Base-by-base conservation (phyloP, 2,113 vertebrate species). In the Elephas maximus region DNA sequence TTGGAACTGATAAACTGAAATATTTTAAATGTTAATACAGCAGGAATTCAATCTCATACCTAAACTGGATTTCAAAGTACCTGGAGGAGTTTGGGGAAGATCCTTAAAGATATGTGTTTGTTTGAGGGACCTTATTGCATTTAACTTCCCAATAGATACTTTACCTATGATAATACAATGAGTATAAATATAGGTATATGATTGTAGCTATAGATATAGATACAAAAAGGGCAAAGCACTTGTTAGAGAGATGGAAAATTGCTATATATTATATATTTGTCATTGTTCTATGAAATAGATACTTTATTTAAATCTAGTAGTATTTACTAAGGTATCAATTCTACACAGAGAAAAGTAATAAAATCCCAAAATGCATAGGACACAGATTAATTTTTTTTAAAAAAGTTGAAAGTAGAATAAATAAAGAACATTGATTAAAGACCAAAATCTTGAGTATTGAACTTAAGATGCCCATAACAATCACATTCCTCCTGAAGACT, bases 1-100 rank as follows among this genome's bases (percentile, higher is more conserved):
- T 74, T 90, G n/a, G 53, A 87, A 90, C 3, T n/a, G 7, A 79
- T 28, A n/a, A 76, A 89, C 15, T 94, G 44, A 92, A 82, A 51
- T 73, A 92, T 78, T 65, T 94, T 45, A 78, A 83, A 90, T 1
- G 83, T 81, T 28, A 81, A 48, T 91, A 33, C 3, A 73, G 1
- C 7, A 69, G 24, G 12, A 77, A 90, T 71, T 17, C 8, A 90
- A 44, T 77, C 21, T 71, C 44, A 76, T 57, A 10, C 14, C 11
- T 41, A 76, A 74, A 33, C 21, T 51, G 67, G 57, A 21, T 90
- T 84, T 76, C 48, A 69, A 92, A 86, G 67, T 76, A 60, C 60
- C 2, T 86, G 45, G 18, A 84, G 14, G 8, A 48, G 18, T 91
- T 80, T 78, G 17, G 2, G 57, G 60, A 6, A 45, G 4, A 71